Percentiles rank a stretch among this genome's conserved stretches.
These are phyloP conservation scores for Cheilosia variabilis DNA, from an alignment of 2,888 invertebrate species.

Conservation along the genomic window DNA sequence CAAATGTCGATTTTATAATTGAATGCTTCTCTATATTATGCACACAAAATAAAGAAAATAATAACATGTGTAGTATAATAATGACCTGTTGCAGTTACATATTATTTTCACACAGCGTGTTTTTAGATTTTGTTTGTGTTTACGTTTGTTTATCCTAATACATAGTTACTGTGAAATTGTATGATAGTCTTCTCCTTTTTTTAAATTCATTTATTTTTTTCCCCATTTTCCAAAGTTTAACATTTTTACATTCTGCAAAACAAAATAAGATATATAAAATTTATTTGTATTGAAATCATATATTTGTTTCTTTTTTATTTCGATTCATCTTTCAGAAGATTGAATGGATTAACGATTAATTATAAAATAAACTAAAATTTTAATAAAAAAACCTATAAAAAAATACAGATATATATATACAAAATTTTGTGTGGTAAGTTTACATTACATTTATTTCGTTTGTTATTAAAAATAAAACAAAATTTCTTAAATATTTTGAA, in stretches of 20 bases:
- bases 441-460: slow-evolving; percentile 77
- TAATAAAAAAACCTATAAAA: slow-evolving; percentile 70
- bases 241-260: slow-evolving; percentile 76
- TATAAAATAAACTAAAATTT: slow-evolving; percentile 71
- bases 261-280: slow-evolving; percentile 60
- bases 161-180: slow-evolving; percentile 31
- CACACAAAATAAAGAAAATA: too few relatives aligned
- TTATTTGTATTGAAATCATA: slow-evolving; percentile 71
- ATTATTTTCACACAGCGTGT: too few relatives aligned
- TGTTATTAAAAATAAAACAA: slow-evolving; percentile 58
- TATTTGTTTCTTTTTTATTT: slow-evolving; percentile 80
- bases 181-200: slow-evolving; percentile 18
- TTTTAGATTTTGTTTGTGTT: background rate
- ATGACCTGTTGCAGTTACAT: too few relatives aligned
- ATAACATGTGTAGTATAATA: too few relatives aligned
- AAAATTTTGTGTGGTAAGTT: slow-evolving; percentile 84
- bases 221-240: slow-evolving; percentile 71
- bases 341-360: slow-evolving; percentile 83
- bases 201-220: slow-evolving; percentile 64
- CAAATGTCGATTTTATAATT: too few relatives aligned
- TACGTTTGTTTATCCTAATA: slow-evolving; percentile 19
- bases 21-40: too few relatives aligned
- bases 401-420: slow-evolving; percentile 75
- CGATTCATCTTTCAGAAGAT: slow-evolving; percentile 84
- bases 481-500: slow-evolving; percentile 58